Evolutionary conservation across 23 tunicate species (phyloP), one percentile per base, ranked within the genome.

Genomic region (Botrylloides violaceus): DNA sequence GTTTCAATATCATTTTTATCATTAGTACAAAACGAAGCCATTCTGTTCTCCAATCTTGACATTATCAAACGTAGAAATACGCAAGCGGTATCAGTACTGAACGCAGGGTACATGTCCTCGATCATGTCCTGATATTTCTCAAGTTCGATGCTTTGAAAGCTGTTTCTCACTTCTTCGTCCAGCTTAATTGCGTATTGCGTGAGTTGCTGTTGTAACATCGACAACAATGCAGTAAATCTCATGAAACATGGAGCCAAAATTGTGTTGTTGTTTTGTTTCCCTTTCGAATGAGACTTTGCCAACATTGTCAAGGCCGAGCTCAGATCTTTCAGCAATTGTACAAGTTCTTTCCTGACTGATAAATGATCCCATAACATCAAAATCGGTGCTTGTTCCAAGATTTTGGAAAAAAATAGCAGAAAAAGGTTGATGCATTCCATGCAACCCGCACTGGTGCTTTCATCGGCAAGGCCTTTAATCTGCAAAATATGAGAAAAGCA

Each of bases 281-380:
- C 53, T 9, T 43, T 15, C 12, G 53, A 9, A 9, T 7, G 9
- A 7, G 9, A 7, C 15, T 7, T 9, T 7, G 12, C 12, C 53
- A 43, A 43, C 9, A 43, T 43, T 15, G 53, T 7, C 53, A 43
- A 9, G 53, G 53, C 53, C 12, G 53, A 7, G 15, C 15, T 15
- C 12, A 43, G 53, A 15, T 43, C 3, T 3, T 9, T 4, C 34
- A 63, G 7, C 35, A 27, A 19, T 4, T 39, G n/a, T 15, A 6
- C 29, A 24, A 68, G 26, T 28, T 68, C 37, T 38, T 28, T 32
- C 36, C 74, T 53, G 22, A 68, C 74, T 4, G 58, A 23, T 56
- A 68, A 28, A 68, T 68, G 74, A 43, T 68, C 37, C 74, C 74
- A 68, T 7, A 68, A 26, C 6, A 36, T 26, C 25, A 68, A 68